Percentiles rank a stretch among this genome's conserved stretches.
These are phyloP conservation scores for Lagopus muta DNA, from an alignment of 2,113 vertebrate genomes.

Conservation along the genomic window DNA sequence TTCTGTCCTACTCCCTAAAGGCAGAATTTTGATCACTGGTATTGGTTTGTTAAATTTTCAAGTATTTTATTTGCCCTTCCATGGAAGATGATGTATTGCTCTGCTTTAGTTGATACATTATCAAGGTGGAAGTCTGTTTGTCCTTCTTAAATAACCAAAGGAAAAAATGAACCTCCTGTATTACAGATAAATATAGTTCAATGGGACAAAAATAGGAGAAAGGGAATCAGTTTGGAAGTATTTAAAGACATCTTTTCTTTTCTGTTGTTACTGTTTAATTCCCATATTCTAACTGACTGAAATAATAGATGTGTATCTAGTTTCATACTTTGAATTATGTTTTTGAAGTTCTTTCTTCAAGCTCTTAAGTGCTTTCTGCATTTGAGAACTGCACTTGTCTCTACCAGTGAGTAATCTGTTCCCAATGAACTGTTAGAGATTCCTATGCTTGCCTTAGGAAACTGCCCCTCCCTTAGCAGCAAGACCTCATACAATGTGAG, in stretches of 20 bases:
- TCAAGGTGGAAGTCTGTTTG: slow-evolving; percentile 37
- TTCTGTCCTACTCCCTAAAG: neutral
- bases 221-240: slow-evolving; percentile 28
- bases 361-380: neutral
- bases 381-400: neutral
- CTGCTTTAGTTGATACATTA: slow-evolving; percentile 14
- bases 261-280: neutral
- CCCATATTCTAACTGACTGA: slow-evolving; percentile 29
- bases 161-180: slow-evolving; percentile 23
- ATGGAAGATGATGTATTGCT: slow-evolving; percentile 12
- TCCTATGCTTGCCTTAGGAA: neutral
- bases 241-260: slow-evolving; percentile 48
- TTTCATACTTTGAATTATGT: neutral
- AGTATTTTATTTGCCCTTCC: slow-evolving; percentile 28
- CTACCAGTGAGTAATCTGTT: neutral
- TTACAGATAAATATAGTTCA: slow-evolving; percentile 57
- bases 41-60: slow-evolving; percentile 40
- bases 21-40: neutral
- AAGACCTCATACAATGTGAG: neutral
- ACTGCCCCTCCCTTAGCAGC: neutral
- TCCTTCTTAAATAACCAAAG: slow-evolving; percentile 61
- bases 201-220: slow-evolving; percentile 38
- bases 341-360: neutral
- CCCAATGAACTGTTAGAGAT: neutral
- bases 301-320: slow-evolving; percentile 45